These are phyloP conservation scores for Philopotamus ludificatus DNA, from an alignment of 1,140 invertebrate species.

Conservation along the genomic window DNA sequence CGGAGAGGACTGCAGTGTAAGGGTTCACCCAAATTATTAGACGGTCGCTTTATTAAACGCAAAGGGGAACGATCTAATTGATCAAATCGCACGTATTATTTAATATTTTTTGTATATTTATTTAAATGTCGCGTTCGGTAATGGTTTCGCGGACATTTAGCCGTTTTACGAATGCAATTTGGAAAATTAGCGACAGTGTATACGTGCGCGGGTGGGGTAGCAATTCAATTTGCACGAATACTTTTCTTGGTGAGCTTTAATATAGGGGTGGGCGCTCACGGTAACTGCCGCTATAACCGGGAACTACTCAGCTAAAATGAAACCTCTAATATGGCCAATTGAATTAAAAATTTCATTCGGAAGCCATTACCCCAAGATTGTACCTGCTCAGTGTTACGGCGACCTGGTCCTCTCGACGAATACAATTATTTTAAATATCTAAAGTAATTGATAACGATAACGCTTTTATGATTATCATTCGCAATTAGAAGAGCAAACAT, in stretches of 20 bases:
- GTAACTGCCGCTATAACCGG: conserved; percentile 34
- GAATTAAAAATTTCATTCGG: conserved; percentile 40
- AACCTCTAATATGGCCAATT: conserved; percentile 40
- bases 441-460: too few species aligned
- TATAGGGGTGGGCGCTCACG: conserved; percentile 24
- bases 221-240: conserved; percentile 26
- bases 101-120: too few species aligned
- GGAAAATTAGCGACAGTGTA: neutral
- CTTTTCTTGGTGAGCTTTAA: conserved; percentile 29
- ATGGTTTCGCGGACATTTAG: neutral
- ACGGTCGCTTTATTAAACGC: neutral
- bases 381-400: conserved; percentile 32
- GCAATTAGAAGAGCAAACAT: too few species aligned
- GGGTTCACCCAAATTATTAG: neutral
- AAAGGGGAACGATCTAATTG: neutral
- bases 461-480: too few species aligned
- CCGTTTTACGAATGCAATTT: neutral
- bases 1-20: neutral
- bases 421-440: too few species aligned
- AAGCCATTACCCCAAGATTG: conserved; percentile 21
- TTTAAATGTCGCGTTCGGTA: too few species aligned
- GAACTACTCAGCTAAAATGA: conserved; percentile 39
- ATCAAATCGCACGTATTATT: too few species aligned
- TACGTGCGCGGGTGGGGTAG: conserved; percentile 4
- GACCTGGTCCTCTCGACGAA: too few species aligned